Evolutionary conservation across 2,113 vertebrate genomes (phyloP).

Genomic region (Craseonycteris thonglongyai): DNA sequence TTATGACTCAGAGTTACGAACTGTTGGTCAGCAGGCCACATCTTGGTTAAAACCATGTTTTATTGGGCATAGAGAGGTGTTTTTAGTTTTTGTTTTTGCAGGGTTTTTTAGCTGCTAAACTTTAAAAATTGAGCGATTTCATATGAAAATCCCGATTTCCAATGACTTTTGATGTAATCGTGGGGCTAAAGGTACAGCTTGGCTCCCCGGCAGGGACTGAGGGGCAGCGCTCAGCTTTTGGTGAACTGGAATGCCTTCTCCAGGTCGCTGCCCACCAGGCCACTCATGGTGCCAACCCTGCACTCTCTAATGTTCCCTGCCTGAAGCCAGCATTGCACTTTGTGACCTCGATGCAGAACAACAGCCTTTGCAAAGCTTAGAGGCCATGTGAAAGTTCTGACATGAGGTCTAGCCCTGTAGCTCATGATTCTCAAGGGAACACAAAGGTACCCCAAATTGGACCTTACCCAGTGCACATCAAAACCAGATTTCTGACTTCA

Average conservation of each 20-base stretch:
- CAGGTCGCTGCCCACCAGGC: accelerated
- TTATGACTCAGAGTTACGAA: not conserved
- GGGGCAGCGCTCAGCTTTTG: not conserved
- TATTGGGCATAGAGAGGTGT: not conserved
- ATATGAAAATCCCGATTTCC: not conserved
- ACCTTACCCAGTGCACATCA: no score
- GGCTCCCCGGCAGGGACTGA: accelerated
- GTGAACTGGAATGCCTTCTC: not conserved
- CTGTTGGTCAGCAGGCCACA: no score
- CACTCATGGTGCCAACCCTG: no score
- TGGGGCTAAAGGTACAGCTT: not conserved
- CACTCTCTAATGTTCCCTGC: not conserved
- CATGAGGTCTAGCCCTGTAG: not conserved
- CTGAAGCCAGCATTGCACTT: not conserved
- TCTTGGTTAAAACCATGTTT: not conserved
- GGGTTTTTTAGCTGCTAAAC: not conserved
- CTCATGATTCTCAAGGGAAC: not conserved
- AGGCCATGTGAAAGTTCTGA: not conserved
- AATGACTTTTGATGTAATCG: not conserved
- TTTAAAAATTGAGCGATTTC: not conserved
- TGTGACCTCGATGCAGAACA: not conserved
- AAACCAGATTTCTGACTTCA: not conserved
- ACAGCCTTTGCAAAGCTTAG: not conserved
- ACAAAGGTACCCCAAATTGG: not conserved
- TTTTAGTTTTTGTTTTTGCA: no score